Percentiles rank a stretch among this genome's conserved stretches.
Evolutionary conservation across 1,140 invertebrate species (phyloP).

Genomic region (Cecropterus lyciades): DNA sequence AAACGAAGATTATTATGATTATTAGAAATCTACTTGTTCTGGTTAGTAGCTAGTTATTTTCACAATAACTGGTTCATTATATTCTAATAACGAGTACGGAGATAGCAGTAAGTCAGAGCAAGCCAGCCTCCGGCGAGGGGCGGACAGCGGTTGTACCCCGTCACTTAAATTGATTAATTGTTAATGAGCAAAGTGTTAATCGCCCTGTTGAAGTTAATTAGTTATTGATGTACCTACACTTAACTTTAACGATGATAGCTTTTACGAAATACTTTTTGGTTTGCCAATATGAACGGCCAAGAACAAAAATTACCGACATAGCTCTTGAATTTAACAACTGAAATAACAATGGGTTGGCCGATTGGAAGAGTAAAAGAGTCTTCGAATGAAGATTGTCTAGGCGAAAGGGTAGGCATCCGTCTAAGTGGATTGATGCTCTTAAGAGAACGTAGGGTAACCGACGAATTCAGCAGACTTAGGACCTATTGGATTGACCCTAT

Average conservation of each 20-base stretch:
- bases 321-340: no score
- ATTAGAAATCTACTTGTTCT: neutral
- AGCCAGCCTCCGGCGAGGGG: constrained; percentile 47
- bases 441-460: no score
- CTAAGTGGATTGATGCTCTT: no score
- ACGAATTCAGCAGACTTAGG: no score
- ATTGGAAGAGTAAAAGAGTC: no score
- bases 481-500: no score
- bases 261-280: neutral
- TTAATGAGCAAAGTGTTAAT: constrained; percentile 71
- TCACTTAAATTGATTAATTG: constrained; percentile 66
- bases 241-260: constrained; percentile 43
- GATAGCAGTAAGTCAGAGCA: constrained; percentile 45
- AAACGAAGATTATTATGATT: neutral
- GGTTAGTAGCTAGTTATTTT: constrained; percentile 3
- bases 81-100: neutral
- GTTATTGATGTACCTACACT: constrained; percentile 42
- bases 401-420: no score
- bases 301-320: no score
- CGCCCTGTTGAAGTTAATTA: constrained; percentile 51
- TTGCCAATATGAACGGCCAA: neutral
- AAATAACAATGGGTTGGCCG: no score
- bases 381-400: no score
- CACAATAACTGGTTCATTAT: constrained; percentile 16
- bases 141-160: constrained; percentile 32